Evolutionary conservation across 2,797 vertebrate genomes (phyloP).

Genomic region (Anniella stebbinsi): DNA sequence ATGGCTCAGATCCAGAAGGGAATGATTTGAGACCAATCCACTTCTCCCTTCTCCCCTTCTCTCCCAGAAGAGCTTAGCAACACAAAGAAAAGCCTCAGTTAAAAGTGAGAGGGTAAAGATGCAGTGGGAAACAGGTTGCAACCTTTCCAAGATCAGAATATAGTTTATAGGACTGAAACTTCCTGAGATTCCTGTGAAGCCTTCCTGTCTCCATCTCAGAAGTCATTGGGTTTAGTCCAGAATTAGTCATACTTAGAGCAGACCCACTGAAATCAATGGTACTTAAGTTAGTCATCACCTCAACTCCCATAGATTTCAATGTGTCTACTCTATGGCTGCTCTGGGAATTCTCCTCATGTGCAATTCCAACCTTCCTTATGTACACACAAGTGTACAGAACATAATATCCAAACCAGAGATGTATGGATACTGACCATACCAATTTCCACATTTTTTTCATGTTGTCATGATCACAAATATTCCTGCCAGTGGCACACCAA

Average conservation of each 20-base stretch:
- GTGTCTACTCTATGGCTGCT: neutral
- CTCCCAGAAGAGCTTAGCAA: neutral
- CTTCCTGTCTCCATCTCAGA: neutral
- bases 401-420: neutral
- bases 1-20: neutral
- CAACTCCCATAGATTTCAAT: neutral
- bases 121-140: neutral
- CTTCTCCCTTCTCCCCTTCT: neutral
- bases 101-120: neutral
- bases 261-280: no score
- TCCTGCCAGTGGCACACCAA: neutral
- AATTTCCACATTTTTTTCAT: neutral
- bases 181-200: neutral
- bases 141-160: neutral
- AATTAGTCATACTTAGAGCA: no score
- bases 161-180: neutral
- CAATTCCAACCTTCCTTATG: neutral
- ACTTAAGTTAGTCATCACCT: neutral
- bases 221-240: no score
- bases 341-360: neutral
- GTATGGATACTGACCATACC: neutral
- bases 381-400: neutral
- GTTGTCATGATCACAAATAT: neutral
- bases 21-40: neutral
- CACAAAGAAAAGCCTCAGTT: neutral